These are phyloP conservation scores for Nerophis lumbriciformis DNA, from an alignment of 2,113 vertebrate species.

Conservation along the genomic window DNA sequence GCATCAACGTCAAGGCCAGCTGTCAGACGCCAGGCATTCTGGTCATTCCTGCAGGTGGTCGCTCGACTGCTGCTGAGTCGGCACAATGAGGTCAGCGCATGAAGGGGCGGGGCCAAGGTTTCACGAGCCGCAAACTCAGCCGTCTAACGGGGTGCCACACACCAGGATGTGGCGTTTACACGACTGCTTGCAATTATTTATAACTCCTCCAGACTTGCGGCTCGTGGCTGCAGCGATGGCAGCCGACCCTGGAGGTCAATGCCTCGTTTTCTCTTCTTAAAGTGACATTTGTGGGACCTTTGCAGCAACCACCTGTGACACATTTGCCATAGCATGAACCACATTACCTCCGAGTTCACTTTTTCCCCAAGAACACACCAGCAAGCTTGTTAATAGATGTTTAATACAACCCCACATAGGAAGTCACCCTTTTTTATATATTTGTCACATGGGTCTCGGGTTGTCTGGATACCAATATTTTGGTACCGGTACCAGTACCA, in stretches of 20 bases:
- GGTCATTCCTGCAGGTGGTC: slow-evolving; percentile 57
- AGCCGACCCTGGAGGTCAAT: slow-evolving; percentile 53
- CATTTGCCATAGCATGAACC: no score
- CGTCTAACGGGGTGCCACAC: slow-evolving; percentile 38
- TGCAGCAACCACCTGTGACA: no score
- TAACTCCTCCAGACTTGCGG: slow-evolving; percentile 46
- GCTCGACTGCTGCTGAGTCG: slow-evolving; percentile 46
- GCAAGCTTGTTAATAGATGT: no score
- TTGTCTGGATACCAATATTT: no score
- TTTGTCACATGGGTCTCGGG: no score
- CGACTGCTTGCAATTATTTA: slow-evolving; percentile 64
- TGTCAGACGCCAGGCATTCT: neutral
- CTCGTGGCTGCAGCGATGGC: slow-evolving; percentile 44
- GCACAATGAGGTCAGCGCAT: slow-evolving; percentile 38
- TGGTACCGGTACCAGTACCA: no score
- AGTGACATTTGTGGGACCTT: no score
- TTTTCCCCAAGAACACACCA: no score
- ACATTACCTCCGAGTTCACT: no score
- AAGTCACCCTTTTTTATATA: no score
- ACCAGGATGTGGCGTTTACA: slow-evolving; percentile 31
- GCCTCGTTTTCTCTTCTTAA: neutral
- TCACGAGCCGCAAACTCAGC: slow-evolving; percentile 54
- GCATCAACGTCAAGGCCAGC: no score
- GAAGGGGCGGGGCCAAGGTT: slow-evolving; percentile 40
- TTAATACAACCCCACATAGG: no score